These are phyloP conservation scores for Ceyx melanurus DNA, from an alignment of 2,113 vertebrate genomes.

Conservation along the genomic window DNA sequence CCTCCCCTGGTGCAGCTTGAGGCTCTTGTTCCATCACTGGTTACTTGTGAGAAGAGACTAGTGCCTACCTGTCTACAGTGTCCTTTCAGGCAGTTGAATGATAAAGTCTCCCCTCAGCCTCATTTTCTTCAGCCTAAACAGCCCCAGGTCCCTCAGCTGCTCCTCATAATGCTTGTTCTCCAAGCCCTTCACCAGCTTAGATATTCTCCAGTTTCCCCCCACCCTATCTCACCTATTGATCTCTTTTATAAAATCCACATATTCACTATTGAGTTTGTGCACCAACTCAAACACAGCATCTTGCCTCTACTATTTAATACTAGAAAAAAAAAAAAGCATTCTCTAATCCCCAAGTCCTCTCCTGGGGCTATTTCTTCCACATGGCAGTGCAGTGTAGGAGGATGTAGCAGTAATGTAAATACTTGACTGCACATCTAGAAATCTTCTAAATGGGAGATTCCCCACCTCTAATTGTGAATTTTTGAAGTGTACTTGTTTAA, in stretches of 20 bases:
- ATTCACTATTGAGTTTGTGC: neutral
- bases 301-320: neutral
- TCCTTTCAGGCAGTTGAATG: too few relatives aligned
- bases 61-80: too few relatives aligned
- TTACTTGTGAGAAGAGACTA: too few relatives aligned
- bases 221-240: neutral
- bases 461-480: neutral
- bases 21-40: too few relatives aligned
- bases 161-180: too few relatives aligned
- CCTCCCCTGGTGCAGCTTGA: too few relatives aligned
- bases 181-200: too few relatives aligned
- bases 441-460: neutral
- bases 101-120: too few relatives aligned
- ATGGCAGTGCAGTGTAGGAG: neutral
- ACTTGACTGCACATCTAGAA: neutral
- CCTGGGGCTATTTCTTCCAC: accelerated
- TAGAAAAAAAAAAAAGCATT: neutral
- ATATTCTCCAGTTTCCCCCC: neutral
- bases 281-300: neutral
- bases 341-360: neutral
- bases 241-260: neutral
- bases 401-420: neutral
- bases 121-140: too few relatives aligned
- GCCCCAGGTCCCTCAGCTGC: too few relatives aligned
- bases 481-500: neutral